These are phyloP conservation scores for Pelobates fuscus DNA, from an alignment of 2,113 vertebrate genomes.

Conservation along the genomic window DNA sequence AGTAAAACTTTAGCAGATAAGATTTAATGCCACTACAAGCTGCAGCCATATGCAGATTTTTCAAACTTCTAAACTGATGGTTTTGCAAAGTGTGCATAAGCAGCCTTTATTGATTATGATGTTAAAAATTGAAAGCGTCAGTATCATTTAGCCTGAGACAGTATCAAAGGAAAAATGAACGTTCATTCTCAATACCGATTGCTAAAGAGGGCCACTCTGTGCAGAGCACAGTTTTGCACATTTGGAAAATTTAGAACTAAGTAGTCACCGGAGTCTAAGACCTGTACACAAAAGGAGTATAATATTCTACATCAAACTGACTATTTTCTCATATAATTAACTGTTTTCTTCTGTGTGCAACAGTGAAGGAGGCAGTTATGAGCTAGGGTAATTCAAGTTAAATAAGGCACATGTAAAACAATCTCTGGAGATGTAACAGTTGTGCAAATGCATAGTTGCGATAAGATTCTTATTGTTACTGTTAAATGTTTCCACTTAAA, in stretches of 20 bases:
- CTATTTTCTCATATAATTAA: constrained; percentile 26
- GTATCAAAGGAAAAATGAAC: constrained; percentile 94
- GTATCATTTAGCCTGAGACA: constrained; percentile 94
- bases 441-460: constrained; percentile 25
- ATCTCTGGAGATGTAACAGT: constrained; percentile 12
- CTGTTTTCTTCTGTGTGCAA: constrained; percentile 24
- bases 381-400: constrained; percentile 25
- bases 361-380: constrained; percentile 28
- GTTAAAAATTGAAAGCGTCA: constrained; percentile 98
- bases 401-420: constrained; percentile 22
- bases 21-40: constrained; percentile 96
- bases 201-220: constrained; percentile 65
- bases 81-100: constrained; percentile 97
- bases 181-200: constrained; percentile 75
- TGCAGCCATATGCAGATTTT: constrained; percentile 93
- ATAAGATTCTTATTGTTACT: constrained; percentile 16
- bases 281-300: constrained; percentile 24
- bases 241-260: constrained; percentile 50
- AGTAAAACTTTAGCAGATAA: constrained; percentile 99
- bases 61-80: constrained; percentile 94
- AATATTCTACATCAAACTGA: constrained; percentile 6
- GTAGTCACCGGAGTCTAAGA: constrained; percentile 33
- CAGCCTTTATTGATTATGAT: constrained; percentile 98
- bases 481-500: constrained; percentile 22
- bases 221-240: constrained; percentile 55